These are phyloP conservation scores for Hydrolagus colliei DNA, from an alignment of 2,797 vertebrate species.

Conservation along the genomic window DNA sequence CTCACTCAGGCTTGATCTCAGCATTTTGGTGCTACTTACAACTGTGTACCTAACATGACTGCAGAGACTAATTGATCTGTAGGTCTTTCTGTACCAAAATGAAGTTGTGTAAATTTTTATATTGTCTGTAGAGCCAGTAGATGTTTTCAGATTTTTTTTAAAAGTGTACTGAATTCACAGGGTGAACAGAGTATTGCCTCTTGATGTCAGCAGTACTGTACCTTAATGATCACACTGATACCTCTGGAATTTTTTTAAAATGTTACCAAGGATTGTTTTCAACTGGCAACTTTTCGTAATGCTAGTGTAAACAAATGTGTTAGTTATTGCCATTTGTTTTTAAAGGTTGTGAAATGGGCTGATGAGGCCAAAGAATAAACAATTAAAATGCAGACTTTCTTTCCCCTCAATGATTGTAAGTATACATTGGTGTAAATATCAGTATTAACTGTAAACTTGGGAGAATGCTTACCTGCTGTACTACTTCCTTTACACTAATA, in stretches of 20 bases:
- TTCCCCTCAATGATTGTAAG: neutral
- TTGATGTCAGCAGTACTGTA: constrained; percentile 56
- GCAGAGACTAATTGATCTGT: constrained; percentile 28
- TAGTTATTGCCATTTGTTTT: constrained; percentile 41
- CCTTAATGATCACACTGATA: constrained; percentile 62
- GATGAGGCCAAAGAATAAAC: constrained; percentile 87
- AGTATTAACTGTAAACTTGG: neutral
- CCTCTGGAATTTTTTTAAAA: constrained; percentile 66
- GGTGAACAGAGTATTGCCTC: constrained; percentile 56
- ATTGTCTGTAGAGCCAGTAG: constrained; percentile 12
- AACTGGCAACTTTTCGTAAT: constrained; percentile 50
- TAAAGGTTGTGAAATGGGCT: constrained; percentile 60
- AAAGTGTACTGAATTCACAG: constrained; percentile 56
- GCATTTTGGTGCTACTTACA: constrained; percentile 63
- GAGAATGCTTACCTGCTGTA: neutral
- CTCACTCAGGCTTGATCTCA: constrained; percentile 62
- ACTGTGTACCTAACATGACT: constrained; percentile 53
- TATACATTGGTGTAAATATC: neutral
- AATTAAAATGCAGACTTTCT: constrained; percentile 33
- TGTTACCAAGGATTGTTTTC: constrained; percentile 51
- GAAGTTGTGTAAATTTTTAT: constrained; percentile 28
- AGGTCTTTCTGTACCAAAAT: constrained; percentile 30
- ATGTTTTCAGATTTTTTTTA: constrained; percentile 20
- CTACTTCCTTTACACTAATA: neutral
- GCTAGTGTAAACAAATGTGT: constrained; percentile 43